Evolutionary conservation across 2,113 vertebrate genomes (phyloP), one percentile per base, ranked within the genome.

Genomic region (Xiphias gladius): DNA sequence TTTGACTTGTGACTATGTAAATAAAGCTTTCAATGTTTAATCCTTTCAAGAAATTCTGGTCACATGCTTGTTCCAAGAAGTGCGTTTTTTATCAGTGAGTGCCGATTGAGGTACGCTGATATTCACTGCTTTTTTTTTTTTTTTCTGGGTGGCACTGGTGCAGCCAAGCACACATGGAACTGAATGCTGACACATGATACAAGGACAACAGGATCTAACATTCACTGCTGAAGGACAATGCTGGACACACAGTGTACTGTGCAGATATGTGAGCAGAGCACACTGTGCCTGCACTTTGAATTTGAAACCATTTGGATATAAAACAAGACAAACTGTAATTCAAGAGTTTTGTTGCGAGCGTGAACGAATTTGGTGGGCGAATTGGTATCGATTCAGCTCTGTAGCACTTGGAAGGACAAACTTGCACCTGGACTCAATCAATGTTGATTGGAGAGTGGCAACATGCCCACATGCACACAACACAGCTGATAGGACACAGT

Each of bases 391-490:
- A 89, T 86, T 92, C 87, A 78, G 76, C 84, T 80, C 73, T 7
- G 67, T 26, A 69, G 72, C 52, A 26, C 84, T 91, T 91, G 90
- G 91, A 94, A 93, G 92, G 91, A 94, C 93, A 91, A 87, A 90
- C 87, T 50, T 37, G 90, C 93, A 94, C 89, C 92, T 93, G 92
- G 90, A 91, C 90, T 86, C 90, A 89, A 91, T 93, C 92, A 90
- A 2, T 54, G 79, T 52, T 91, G 93, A 93, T 93, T 92, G 89
- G 90, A 84, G 76, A 71, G 80, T 87, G 91, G 93, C 91, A 88
- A 52, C 64, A 54, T 79, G 93, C 93, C 90, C 74, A 46, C 88
- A 61, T 54, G 58, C 79, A 58, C 57, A 62, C 79, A 63, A 4
- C 84, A 67, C 88, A 93, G 89, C 89, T 91, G 89, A 91, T 41